Conservation (phyloP, 2,113 vertebrate species). For the Sebastes fasciatus region DNA sequence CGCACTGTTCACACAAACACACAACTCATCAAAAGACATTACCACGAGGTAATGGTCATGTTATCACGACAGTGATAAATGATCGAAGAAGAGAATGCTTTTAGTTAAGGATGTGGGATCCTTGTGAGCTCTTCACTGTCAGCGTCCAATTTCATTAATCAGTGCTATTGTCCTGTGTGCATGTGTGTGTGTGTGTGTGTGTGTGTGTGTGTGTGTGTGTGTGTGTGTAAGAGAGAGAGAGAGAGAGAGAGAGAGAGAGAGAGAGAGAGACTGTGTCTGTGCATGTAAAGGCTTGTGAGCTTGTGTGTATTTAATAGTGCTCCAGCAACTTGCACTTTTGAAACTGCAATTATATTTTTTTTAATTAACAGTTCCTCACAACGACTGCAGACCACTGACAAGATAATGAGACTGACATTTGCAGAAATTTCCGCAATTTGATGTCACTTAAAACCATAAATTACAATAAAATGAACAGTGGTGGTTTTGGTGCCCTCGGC, state of each 20-base stretch:
- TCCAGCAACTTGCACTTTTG: constrained; percentile 2
- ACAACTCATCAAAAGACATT: constrained; percentile 21
- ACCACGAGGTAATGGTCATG: background rate
- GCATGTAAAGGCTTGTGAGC: background rate
- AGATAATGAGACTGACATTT: background rate
- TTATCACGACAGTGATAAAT: background rate
- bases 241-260: background rate
- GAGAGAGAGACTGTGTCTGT: background rate
- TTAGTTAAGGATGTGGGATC: constrained; percentile 43
- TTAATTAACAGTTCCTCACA: constrained; percentile 6
- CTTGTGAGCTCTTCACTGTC: constrained; percentile 42
- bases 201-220: background rate
- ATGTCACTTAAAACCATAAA: background rate
- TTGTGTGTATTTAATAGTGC: background rate
- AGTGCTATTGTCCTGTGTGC: constrained; percentile 55
- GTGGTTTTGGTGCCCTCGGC: too few relatives aligned
- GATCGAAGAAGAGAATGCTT: constrained; percentile 37
- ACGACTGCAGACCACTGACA: background rate
- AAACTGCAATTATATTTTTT: background rate
- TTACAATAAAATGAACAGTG: background rate
- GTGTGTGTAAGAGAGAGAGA: background rate
- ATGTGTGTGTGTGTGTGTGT: background rate
- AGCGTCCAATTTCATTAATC: constrained; percentile 62
- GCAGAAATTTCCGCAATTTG: constrained; percentile 1
- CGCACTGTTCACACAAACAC: background rate